Evolutionary conservation across 2,113 vertebrate genomes (phyloP).

Genomic region (Perca flavescens): DNA sequence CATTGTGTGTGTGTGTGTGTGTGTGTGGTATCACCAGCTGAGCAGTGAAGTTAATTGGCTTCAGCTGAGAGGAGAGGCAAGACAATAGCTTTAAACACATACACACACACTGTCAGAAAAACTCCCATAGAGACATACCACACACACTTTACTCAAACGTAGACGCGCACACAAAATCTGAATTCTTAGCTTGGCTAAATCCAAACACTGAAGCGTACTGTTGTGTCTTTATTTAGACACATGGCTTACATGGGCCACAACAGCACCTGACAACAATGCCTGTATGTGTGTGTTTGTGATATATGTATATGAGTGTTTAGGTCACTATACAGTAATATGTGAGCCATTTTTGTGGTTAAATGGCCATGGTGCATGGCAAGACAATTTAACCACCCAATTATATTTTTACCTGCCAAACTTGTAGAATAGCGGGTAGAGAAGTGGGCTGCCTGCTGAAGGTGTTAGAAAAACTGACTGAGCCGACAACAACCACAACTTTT

Average conservation of each 20-base stretch:
- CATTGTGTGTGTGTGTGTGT: neutral
- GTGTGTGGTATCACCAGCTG: conserved; percentile 59
- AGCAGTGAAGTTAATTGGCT: conserved; percentile 80
- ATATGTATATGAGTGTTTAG: conserved; percentile 27
- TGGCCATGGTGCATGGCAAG: conserved; percentile 4
- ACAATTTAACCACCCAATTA: conserved; percentile 51
- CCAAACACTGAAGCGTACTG: conserved; percentile 69
- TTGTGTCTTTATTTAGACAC: conserved; percentile 73
- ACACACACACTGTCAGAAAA: conserved; percentile 45
- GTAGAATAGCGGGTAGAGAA: neutral
- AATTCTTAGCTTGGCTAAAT: conserved; percentile 58
- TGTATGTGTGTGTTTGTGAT: conserved; percentile 22
- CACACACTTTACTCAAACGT: conserved; percentile 42
- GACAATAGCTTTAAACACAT: conserved; percentile 70
- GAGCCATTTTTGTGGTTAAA: conserved; percentile 38
- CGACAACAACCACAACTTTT: conserved; percentile 11
- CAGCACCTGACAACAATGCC: conserved; percentile 46
- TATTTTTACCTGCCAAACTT: conserved; percentile 48
- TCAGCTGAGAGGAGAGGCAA: conserved; percentile 74
- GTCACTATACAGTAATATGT: conserved; percentile 42
- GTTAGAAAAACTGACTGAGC: neutral
- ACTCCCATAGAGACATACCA: conserved; percentile 46
- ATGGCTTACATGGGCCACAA: conserved; percentile 61
- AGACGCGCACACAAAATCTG: conserved; percentile 17
- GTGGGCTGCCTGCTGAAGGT: conserved; percentile 15